phyloP scores from a whole-genome alignment of 2,888 invertebrate genomes.

The Drosophila mimetica region DNA sequence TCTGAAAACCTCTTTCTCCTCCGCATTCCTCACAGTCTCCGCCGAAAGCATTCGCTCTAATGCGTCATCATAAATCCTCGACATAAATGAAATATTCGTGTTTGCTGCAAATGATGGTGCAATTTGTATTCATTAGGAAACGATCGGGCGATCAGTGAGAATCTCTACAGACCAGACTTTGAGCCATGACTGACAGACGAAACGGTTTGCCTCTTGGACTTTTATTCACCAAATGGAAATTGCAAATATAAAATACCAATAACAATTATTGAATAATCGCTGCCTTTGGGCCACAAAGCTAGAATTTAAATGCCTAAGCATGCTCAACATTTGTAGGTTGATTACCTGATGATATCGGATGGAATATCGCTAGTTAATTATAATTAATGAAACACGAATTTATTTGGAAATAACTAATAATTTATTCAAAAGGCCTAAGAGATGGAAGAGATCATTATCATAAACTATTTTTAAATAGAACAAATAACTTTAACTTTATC shows the following conservation, averaged over 20 bases:
- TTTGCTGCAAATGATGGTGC: slow-evolving; percentile 50
- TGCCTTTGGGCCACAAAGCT: slow-evolving; percentile 1
- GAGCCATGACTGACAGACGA: slow-evolving; percentile 20
- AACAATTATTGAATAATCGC: slow-evolving; percentile 22
- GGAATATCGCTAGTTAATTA: slow-evolving; percentile 8
- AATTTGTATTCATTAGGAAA: slow-evolving; percentile 70
- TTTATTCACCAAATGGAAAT: slow-evolving; percentile 12
- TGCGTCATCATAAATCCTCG: slow-evolving; percentile 60
- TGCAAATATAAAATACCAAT: slow-evolving; percentile 12
- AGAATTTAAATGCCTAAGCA: background rate
- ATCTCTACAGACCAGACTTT: slow-evolving; percentile 10
- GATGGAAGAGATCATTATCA: slow-evolving; percentile 6
- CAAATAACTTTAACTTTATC: background rate
- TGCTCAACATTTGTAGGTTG: background rate
- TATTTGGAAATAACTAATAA: slow-evolving; percentile 6
- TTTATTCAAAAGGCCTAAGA: background rate
- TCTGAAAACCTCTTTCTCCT: slow-evolving; percentile 8
- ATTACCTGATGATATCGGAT: background rate
- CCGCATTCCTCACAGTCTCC: background rate
- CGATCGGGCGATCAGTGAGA: slow-evolving; percentile 34
- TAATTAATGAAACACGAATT: slow-evolving; percentile 5
- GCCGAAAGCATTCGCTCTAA: slow-evolving; percentile 51
- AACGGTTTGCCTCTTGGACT: slow-evolving; percentile 8
- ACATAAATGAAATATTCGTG: slow-evolving; percentile 62
- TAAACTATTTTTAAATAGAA: background rate